Base-by-base conservation (phyloP, 30 jellyfish, hydroid and myxozoan genomes). In the Nemopilema nomurai region DNA sequence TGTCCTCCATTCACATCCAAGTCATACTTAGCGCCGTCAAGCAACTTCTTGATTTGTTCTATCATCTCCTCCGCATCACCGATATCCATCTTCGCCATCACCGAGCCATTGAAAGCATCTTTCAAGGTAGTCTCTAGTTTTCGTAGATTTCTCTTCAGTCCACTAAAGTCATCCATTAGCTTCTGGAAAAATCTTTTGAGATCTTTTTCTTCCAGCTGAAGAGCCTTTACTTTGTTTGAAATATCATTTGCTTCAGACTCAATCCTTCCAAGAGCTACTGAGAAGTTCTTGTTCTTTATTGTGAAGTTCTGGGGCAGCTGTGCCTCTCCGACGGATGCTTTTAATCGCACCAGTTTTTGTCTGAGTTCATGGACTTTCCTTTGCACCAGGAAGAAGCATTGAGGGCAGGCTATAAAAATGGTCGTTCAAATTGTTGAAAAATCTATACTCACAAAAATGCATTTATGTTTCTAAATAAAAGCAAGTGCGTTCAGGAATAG, bases 341-440 rank as follows among this genome's bases (percentile, higher is more conserved):
- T 81, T 21, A 94, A 75, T 3, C 87, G 71, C 27, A 72, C n/a
- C n/a, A 94, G 90, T 30, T 85, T 89, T 70, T 89, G 96, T 16
- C 97, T 83, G 19, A 94, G 80, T 81, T 84, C 86, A 85, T 89
- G 95, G 49, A 94, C 99, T 64, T 92, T 97, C 65, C 82, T 86
- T 66, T 90, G 96, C 67, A 94, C 91, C 90, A 94, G 66, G 71
- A 90, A 72, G 82, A 49, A 94, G 68, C 99, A 94, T 29, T 78
- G 91, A 16, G 99, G 99, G 63, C 99, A 94, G 33, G 96, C 99
- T 94, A 62, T 0, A 51, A 67, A 62, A 18, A 57, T 62, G 28
- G 67, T 7, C n/a, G 49, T 1, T 75, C 4, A 18, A 0, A 20
- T 22, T 19, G 17, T 41, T 1, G 72, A 26, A 29, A 28, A 7